Evolutionary conservation across 2,113 vertebrate genomes (phyloP), one percentile per base, ranked within the genome.

Genomic region (Potamarius usumacintae): DNA sequence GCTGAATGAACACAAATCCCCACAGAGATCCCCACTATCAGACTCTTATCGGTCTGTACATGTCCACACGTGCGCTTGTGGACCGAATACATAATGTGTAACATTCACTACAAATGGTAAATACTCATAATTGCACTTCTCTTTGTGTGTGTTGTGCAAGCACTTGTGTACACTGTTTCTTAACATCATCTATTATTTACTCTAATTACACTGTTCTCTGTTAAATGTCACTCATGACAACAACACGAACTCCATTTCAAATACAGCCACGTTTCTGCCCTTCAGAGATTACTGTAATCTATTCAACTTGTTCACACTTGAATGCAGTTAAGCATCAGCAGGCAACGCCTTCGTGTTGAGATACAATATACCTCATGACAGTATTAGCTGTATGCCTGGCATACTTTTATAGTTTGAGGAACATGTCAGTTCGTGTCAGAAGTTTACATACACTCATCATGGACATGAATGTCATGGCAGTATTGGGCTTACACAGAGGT

Each of bases 281-380:
- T 42, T 72, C 0, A 9, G 34, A 3, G 10, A 74, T 74, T 9
- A 20, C 34, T 48, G 71, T 48, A 74, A 48, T 74, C 11, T 18
- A 10, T 71, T 71, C 15, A 84, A 50, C 82, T 12, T 84, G 82
- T 84, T 71, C 52, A 71, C 20, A 57, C 82, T 27, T 34, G 82
- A 34, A 42, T 67, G 63, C 8, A 30, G 27, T 67, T 22, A 27
- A 27, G 27, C 2, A 18, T 2, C 71, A 71, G 12, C 12, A 69
- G 50, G n/a, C 7, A 65, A 53, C 82, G 34, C 65, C 48, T 84
- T 55, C 30, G 67, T 71, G 27, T 34, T 71, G 67, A 15, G 17
- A 71, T 15, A 71, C 15, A 17, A 34, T 17, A 15, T 71, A 42
- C 48, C 25, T 4, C 2, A 7, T 53, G 12, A 53, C 22, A 15